These are phyloP conservation scores for Acleris sparsana DNA, from an alignment of 2,888 invertebrate genomes.

Conservation along the genomic window DNA sequence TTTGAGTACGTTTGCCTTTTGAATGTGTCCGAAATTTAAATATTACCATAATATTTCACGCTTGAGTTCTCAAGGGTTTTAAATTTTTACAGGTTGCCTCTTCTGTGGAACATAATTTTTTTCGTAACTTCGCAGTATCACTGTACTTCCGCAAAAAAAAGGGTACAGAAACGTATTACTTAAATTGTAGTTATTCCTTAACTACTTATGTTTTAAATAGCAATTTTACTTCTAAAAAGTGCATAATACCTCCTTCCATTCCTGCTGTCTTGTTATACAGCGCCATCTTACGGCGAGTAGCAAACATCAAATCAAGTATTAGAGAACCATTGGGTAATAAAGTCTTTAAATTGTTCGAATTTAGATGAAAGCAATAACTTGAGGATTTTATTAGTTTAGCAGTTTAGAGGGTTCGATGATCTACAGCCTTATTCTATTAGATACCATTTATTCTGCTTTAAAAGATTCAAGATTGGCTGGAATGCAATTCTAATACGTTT, in stretches of 20 bases:
- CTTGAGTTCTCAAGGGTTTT: too few species aligned
- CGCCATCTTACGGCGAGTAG: slow-evolving; percentile 68
- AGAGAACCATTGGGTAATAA: slow-evolving; percentile 52
- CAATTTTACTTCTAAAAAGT: too few species aligned
- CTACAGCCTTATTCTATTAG: slow-evolving; percentile 45
- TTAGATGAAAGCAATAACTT: slow-evolving; percentile 55
- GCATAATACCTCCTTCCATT: not conserved
- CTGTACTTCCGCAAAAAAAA: too few species aligned
- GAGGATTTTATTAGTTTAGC: slow-evolving; percentile 59
- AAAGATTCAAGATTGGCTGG: not conserved
- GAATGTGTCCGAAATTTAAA: not conserved
- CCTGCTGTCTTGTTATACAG: slow-evolving; percentile 22
- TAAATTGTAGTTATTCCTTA: too few species aligned
- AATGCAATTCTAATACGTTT: not conserved
- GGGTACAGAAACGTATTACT: too few species aligned
- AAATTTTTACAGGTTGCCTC: too few species aligned
- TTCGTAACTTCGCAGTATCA: too few species aligned
- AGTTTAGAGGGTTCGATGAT: slow-evolving; percentile 46
- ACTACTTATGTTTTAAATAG: too few species aligned
- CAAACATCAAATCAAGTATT: not conserved
- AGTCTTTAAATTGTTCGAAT: slow-evolving; percentile 61
- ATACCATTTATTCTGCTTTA: not conserved
- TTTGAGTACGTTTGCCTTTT: slow-evolving; percentile 6
- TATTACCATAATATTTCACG: too few species aligned
- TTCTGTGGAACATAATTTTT: too few species aligned